Evolutionary conservation across 2,113 vertebrate genomes (phyloP).

Genomic region (Leptobrachium leishanense): DNA sequence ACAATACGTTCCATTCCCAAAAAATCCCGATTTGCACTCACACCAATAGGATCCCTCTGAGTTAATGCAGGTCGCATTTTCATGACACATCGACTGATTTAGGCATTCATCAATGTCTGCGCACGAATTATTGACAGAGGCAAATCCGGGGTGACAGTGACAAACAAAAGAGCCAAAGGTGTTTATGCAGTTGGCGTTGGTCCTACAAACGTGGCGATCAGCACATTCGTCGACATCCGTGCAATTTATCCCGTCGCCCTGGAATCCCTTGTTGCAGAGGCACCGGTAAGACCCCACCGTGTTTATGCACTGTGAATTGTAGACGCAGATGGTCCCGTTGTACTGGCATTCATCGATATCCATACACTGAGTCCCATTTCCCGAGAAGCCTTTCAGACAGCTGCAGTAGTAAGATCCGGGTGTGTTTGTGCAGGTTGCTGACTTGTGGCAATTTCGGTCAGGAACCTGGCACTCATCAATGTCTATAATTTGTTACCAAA

Average conservation of each 20-base stretch:
- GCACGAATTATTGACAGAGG: conserved; percentile 64
- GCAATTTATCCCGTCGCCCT: conserved; percentile 68
- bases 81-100: conserved; percentile 60
- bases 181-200: conserved; percentile 70
- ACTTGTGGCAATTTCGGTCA: conserved; percentile 74
- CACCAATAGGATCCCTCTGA: conserved; percentile 69
- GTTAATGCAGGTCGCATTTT: conserved; percentile 59
- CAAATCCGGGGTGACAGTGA: conserved; percentile 59
- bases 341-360: conserved; percentile 73
- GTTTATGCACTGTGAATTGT: conserved; percentile 66
- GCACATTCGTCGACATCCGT: conserved; percentile 73
- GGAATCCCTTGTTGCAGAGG: conserved; percentile 66
- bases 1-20: conserved; percentile 69
- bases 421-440: conserved; percentile 69
- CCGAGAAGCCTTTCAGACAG: conserved; percentile 67
- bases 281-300: conserved; percentile 69
- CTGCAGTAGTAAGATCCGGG: conserved; percentile 68
- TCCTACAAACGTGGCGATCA: conserved; percentile 54
- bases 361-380: conserved; percentile 69
- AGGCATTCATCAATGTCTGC: conserved; percentile 60
- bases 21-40: conserved; percentile 63
- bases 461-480: conserved; percentile 78
- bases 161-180: conserved; percentile 69
- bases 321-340: conserved; percentile 65
- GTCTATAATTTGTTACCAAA: conserved; percentile 83